Conservation (phyloP, 2,797 vertebrate genomes). For the Merluccius polli region DNA sequence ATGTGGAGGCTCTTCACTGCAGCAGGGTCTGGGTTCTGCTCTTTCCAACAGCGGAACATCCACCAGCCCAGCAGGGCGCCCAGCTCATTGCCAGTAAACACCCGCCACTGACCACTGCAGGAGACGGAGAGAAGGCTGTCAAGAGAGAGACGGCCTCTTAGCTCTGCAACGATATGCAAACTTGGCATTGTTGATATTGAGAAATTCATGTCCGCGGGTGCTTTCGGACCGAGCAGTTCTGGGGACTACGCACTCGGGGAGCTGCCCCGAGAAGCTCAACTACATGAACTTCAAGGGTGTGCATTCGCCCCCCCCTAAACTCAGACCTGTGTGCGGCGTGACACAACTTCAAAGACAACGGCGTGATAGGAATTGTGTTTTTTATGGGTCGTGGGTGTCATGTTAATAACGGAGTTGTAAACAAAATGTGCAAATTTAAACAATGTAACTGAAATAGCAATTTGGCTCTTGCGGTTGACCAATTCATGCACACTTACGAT, state of each 20-base stretch:
- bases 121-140: neutral
- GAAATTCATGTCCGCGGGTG: neutral
- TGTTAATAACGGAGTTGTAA: too few species aligned
- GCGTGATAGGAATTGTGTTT: too few species aligned
- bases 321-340: neutral
- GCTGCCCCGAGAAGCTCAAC: neutral
- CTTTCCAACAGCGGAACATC: conserved; percentile 91
- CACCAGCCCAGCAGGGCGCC: conserved; percentile 96
- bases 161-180: neutral
- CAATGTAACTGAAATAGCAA: neutral
- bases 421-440: too few species aligned
- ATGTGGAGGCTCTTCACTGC: conserved; percentile 87
- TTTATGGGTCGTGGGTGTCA: too few species aligned
- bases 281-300: too few species aligned
- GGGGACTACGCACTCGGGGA: too few species aligned
- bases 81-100: conserved; percentile 93
- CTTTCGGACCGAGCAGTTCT: neutral
- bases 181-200: neutral
- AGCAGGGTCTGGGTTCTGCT: conserved; percentile 65
- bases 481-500: neutral
- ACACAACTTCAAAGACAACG: too few species aligned
- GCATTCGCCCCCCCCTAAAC: too few species aligned
- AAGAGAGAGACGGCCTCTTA: neutral
- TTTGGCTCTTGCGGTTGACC: neutral
- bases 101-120: conserved; percentile 86